Conservation (phyloP, 2,888 invertebrate genomes). For the Linnaemya vulpina region DNA sequence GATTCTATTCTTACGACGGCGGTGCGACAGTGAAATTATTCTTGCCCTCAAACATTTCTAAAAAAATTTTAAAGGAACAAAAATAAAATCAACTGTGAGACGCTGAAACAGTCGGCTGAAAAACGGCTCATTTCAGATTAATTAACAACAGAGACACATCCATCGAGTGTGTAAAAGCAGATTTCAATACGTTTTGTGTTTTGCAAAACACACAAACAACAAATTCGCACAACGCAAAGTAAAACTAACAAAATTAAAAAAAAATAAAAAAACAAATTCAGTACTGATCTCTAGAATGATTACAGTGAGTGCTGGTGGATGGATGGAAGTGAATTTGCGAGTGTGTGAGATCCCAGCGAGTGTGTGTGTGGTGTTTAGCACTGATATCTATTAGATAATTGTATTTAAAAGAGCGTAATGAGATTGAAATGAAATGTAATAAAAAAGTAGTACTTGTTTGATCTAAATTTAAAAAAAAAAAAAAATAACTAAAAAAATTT, state of each 20-base stretch:
- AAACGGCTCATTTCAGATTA: slow-evolving; percentile 71
- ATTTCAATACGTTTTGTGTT: slow-evolving; percentile 19
- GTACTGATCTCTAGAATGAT: slow-evolving; percentile 64
- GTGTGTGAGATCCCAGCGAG: not conserved
- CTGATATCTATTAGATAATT: slow-evolving; percentile 54
- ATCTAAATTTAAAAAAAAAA: slow-evolving; percentile 28
- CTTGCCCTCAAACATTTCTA: slow-evolving; percentile 41
- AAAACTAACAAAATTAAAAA: slow-evolving; percentile 57
- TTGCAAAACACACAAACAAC: slow-evolving; percentile 38
- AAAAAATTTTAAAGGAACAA: slow-evolving; percentile 13
- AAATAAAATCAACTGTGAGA: slow-evolving; percentile 37
- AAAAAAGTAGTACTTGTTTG: slow-evolving; percentile 32
- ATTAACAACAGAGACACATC: slow-evolving; percentile 67
- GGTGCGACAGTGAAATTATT: not conserved
- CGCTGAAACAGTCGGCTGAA: slow-evolving; percentile 60
- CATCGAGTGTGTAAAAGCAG: slow-evolving; percentile 58
- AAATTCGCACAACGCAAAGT: slow-evolving; percentile 66
- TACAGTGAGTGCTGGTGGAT: slow-evolving; percentile 44
- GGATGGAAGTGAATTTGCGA: not conserved
- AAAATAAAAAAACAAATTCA: too few relatives aligned
- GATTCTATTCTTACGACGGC: not conserved
- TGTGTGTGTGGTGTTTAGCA: not conserved
- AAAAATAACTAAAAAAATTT: not conserved
- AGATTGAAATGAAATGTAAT: slow-evolving; percentile 41
- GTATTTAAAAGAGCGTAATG: slow-evolving; percentile 58